Evolutionary conservation across 53 echinoderm and acorn worm species (phyloP).

Genomic region (Arbacia lixula): DNA sequence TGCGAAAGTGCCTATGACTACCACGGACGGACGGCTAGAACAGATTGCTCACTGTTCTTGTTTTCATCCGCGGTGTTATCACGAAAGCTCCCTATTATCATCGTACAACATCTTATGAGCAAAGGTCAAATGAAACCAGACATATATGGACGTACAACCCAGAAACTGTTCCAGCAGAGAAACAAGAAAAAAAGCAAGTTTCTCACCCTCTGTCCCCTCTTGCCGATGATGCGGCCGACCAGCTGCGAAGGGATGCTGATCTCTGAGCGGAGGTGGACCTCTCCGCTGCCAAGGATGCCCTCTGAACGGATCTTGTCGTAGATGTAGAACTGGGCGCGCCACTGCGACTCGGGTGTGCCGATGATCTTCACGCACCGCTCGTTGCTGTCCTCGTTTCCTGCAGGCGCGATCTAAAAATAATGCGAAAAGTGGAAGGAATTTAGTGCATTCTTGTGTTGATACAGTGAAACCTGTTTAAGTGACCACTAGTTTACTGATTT

Average conservation of each 20-base stretch:
- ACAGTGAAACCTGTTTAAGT: no score
- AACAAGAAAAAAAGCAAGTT: no score
- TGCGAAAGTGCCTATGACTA: no score
- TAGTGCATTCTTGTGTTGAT: no score
- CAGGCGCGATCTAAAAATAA: slow-evolving; percentile 90
- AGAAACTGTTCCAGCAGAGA: no score
- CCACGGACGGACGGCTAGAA: no score
- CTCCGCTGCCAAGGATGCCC: slow-evolving; percentile 83
- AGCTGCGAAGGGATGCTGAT: slow-evolving; percentile 76
- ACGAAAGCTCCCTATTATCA: no score
- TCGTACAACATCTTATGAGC: background rate
- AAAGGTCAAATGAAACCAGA: background rate
- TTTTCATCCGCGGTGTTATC: no score
- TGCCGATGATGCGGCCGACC: slow-evolving; percentile 98
- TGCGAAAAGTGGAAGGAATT: no score
- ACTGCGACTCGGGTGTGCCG: slow-evolving; percentile 91
- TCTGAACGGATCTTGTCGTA: slow-evolving; percentile 92
- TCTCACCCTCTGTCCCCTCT: slow-evolving; percentile 82
- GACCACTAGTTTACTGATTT: no score
- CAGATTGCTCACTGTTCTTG: no score
- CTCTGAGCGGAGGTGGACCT: slow-evolving; percentile 87
- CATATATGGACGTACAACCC: background rate
- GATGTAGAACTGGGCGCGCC: slow-evolving; percentile 93
- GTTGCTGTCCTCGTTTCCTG: slow-evolving; percentile 69
- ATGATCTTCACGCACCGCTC: slow-evolving; percentile 93